phyloP scores from a whole-genome alignment of 2,797 vertebrate genomes.

The Spinus olivaceus region DNA sequence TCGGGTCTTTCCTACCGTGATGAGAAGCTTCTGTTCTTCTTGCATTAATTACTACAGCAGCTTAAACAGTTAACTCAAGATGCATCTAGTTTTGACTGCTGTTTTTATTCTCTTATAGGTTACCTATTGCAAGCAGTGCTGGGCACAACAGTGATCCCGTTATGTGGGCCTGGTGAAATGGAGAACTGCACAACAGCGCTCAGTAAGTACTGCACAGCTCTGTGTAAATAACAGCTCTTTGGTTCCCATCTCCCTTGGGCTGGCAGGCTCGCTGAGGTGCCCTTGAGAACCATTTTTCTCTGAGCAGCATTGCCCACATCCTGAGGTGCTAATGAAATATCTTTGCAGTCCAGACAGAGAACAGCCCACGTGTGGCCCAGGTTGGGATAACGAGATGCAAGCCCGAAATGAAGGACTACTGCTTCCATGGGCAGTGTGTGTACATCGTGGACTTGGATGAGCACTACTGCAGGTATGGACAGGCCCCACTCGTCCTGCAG shows the following conservation, averaged over 20 bases:
- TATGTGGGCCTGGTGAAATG: conserved; percentile 68
- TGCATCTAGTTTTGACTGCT: neutral
- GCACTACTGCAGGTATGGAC: conserved; percentile 73
- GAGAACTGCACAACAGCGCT: conserved; percentile 73
- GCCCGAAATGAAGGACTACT: conserved; percentile 74
- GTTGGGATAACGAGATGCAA: conserved; percentile 66
- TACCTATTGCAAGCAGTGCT: conserved; percentile 55
- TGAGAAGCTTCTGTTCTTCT: neutral
- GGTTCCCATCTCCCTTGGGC: neutral
- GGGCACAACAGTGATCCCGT: conserved; percentile 72
- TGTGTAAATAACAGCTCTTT: neutral
- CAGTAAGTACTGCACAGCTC: conserved; percentile 45
- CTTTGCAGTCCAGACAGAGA: conserved; percentile 70
- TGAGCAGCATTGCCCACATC: neutral
- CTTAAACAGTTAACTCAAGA: neutral
- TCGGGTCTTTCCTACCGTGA: neutral
- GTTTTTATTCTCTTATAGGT: conserved; percentile 29
- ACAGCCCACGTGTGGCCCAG: conserved; percentile 64
- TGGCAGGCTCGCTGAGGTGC: neutral
- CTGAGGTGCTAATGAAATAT: neutral
- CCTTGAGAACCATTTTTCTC: neutral
- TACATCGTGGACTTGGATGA: conserved; percentile 72
- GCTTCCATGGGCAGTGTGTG: conserved; percentile 78
- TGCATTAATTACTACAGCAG: neutral
- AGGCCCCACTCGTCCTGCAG: accelerated